Evolutionary conservation across 1,140 invertebrate genomes (phyloP).

Genomic region (Saccostrea cuccullata): DNA sequence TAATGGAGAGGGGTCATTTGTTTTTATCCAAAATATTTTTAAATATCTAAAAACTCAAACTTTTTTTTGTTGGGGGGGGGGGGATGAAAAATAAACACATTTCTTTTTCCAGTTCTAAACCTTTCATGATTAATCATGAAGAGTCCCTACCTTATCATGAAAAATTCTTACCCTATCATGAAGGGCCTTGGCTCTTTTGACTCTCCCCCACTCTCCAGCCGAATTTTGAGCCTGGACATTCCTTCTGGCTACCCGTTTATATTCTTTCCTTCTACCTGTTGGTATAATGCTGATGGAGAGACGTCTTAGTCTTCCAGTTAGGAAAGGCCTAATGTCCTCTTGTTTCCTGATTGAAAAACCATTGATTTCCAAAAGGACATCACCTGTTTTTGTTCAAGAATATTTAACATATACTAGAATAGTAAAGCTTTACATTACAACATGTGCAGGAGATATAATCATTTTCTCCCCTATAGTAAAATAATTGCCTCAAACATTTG

Average conservation of each 20-base stretch:
- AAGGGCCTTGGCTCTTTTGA: constrained; percentile 69
- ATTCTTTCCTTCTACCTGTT: constrained; percentile 56
- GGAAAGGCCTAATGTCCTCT: constrained; percentile 60
- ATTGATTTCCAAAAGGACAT: constrained; percentile 75
- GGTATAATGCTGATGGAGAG: constrained; percentile 69
- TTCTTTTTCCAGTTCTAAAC: too few species aligned
- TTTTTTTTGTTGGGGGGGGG: too few species aligned
- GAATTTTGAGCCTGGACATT: not conserved
- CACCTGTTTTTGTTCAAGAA: constrained; percentile 62
- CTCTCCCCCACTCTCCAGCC: constrained; percentile 51
- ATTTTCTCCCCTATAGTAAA: constrained; percentile 60
- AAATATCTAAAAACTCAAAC: too few species aligned
- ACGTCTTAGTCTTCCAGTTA: constrained; percentile 60
- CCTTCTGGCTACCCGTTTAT: not conserved
- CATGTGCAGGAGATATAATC: too few species aligned
- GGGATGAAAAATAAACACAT: too few species aligned
- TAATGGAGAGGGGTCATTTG: not conserved
- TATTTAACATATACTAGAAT: constrained; percentile 53
- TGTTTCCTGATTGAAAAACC: constrained; percentile 57
- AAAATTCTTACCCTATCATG: constrained; percentile 73
- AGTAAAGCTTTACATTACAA: not conserved
- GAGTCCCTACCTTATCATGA: too few species aligned
- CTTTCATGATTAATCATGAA: too few species aligned
- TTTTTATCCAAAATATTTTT: too few species aligned
- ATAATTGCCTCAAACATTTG: too few species aligned